phyloP scores from a whole-genome alignment of 2,888 invertebrate genomes.

The Gasteruption jaculator region DNA sequence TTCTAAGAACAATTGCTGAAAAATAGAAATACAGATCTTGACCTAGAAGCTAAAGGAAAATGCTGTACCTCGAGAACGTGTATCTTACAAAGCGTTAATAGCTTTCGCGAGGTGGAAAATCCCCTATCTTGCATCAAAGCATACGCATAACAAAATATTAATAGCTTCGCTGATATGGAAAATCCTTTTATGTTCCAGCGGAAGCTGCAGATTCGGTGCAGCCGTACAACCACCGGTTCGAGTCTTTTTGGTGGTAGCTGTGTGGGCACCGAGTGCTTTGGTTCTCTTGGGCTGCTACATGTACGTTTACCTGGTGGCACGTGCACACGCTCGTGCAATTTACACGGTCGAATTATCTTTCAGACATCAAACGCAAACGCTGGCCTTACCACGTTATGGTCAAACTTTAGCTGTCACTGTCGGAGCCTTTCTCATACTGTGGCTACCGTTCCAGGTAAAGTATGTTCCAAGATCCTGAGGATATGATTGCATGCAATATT shows the following conservation, averaged over 20 bases:
- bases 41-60: too few relatives aligned
- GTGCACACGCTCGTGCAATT: conserved; percentile 62
- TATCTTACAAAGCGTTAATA: too few relatives aligned
- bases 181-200: conserved; percentile 40
- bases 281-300: conserved; percentile 60
- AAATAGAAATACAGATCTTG: too few relatives aligned
- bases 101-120: too few relatives aligned
- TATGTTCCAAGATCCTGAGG: too few relatives aligned
- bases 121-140: too few relatives aligned
- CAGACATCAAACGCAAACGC: conserved; percentile 49
- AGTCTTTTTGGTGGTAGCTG: conserved; percentile 57
- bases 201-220: conserved; percentile 54
- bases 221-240: conserved; percentile 56
- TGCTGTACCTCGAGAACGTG: too few relatives aligned
- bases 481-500: too few relatives aligned
- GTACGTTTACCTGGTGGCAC: conserved; percentile 61
- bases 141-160: too few relatives aligned
- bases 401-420: conserved; percentile 62
- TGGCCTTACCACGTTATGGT: conserved; percentile 57
- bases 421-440: conserved; percentile 59
- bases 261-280: conserved; percentile 60
- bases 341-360: conserved; percentile 60
- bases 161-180: too few relatives aligned
- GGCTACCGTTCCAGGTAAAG: conserved; percentile 63
- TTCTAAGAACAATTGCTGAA: too few relatives aligned